Percentiles rank a stretch among this genome's conserved stretches.
These are phyloP conservation scores for Brachypalpus laphriformis DNA, from an alignment of 2,888 invertebrate genomes.

Conservation along the genomic window DNA sequence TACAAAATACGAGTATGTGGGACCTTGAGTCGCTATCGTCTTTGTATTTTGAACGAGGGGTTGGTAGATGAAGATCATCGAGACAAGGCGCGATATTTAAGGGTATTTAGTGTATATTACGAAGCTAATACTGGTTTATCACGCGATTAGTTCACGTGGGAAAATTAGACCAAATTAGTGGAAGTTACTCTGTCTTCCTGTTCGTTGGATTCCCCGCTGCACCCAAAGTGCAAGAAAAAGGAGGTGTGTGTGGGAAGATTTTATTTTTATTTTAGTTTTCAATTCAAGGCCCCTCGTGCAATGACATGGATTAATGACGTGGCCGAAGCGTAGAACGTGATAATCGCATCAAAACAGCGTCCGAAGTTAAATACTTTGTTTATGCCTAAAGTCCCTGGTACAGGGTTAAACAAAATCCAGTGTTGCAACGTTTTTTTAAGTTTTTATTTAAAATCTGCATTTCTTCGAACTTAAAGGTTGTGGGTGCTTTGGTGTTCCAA, in stretches of 20 bases:
- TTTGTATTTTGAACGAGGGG: constrained; percentile 1
- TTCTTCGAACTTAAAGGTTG: too few species aligned
- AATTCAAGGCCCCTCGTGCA: constrained; percentile 38
- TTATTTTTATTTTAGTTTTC: constrained; percentile 13
- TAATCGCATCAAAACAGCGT: too few species aligned
- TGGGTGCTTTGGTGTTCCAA: too few species aligned
- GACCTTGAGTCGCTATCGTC: constrained; percentile 41
- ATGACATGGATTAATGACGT: constrained; percentile 57
- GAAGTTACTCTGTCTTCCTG: constrained; percentile 27
- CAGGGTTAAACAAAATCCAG: constrained; percentile 38
- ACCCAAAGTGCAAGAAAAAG: constrained; percentile 69
- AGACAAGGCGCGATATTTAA: constrained; percentile 77
- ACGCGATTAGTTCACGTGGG: constrained; percentile 81
- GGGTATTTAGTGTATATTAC: constrained; percentile 76
- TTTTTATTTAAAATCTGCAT: too few species aligned
- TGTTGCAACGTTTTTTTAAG: too few species aligned
- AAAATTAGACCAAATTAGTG: constrained; percentile 77
- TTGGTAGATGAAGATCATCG: constrained; percentile 14
- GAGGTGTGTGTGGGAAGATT: constrained; percentile 81
- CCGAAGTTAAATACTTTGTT: neutral
- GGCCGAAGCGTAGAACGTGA: constrained; percentile 28
- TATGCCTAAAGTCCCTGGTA: neutral
- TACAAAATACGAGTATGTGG: constrained; percentile 49
- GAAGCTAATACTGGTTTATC: constrained; percentile 79
- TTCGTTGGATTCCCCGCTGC: constrained; percentile 2